Evolutionary conservation across 2,113 vertebrate species (phyloP).

Genomic region (Natator depressus): DNA sequence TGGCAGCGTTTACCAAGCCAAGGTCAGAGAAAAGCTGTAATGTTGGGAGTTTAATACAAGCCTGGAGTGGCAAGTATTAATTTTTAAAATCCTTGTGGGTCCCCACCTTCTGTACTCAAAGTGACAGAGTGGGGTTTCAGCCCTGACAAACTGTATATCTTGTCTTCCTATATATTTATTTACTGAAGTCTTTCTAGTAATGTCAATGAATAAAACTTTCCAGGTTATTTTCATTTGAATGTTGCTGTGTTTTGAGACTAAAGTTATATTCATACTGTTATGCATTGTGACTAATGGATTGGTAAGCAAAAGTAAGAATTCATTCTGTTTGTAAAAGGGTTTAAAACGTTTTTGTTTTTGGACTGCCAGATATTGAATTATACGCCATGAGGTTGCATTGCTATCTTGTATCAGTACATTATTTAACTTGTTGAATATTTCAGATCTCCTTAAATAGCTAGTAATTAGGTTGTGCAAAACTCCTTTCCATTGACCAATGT

Average conservation of each 20-base stretch:
- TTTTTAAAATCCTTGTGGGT: too few species aligned
- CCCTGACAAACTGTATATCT: background rate
- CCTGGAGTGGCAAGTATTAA: too few species aligned
- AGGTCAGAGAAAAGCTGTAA: too few species aligned
- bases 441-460: background rate
- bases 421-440: background rate
- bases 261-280: background rate
- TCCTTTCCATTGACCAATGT: background rate
- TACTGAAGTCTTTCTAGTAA: background rate
- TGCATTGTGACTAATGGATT: background rate
- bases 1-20: too few species aligned
- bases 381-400: background rate
- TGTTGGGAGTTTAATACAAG: too few species aligned
- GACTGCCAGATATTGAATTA: background rate
- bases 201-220: background rate
- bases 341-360: slow-evolving; percentile 20
- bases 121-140: too few species aligned
- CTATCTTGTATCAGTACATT: background rate
- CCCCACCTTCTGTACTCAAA: too few species aligned
- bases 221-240: background rate
- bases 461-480: background rate
- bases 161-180: background rate
- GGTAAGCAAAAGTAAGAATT: background rate
- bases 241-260: background rate
- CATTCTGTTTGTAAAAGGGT: background rate